phyloP scores from a whole-genome alignment of 1,140 invertebrate genomes.

The Micrasema longulum region DNA sequence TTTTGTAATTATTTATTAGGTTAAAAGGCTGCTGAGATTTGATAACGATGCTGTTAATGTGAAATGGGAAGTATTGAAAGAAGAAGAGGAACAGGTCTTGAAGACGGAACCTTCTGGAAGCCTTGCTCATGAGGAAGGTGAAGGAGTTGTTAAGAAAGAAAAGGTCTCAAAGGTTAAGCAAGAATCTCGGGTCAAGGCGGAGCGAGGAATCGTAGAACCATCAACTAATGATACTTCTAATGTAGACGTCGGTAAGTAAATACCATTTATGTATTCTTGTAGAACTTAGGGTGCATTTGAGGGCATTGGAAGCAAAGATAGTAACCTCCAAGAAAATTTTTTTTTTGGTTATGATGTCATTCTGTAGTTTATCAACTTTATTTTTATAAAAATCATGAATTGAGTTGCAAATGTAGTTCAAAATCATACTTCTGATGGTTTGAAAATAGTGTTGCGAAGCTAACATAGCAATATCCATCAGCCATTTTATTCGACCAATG shows the following conservation, averaged over 20 bases:
- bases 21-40: slow-evolving; percentile 88
- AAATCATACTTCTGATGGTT: too few species aligned
- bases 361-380: too few species aligned
- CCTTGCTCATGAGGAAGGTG: slow-evolving; percentile 48
- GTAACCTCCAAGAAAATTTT: too few species aligned
- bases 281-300: too few species aligned
- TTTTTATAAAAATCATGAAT: too few species aligned
- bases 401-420: too few species aligned
- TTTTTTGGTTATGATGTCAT: too few species aligned
- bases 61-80: slow-evolving; percentile 93
- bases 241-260: slow-evolving; percentile 66
- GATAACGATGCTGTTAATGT: slow-evolving; percentile 93
- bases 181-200: slow-evolving; percentile 57
- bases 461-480: too few species aligned
- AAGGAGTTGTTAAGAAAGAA: slow-evolving; percentile 59
- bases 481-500: too few species aligned
- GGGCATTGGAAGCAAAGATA: too few species aligned
- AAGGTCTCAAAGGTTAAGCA: slow-evolving; percentile 58
- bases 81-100: slow-evolving; percentile 80
- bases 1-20: too few species aligned
- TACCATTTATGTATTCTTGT: not conserved
- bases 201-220: slow-evolving; percentile 54
- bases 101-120: slow-evolving; percentile 57
- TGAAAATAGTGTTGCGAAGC: too few species aligned
- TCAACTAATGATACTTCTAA: slow-evolving; percentile 41